phyloP scores from a whole-genome alignment of 1,140 invertebrate genomes.

The Temnothorax curvispinosus region DNA sequence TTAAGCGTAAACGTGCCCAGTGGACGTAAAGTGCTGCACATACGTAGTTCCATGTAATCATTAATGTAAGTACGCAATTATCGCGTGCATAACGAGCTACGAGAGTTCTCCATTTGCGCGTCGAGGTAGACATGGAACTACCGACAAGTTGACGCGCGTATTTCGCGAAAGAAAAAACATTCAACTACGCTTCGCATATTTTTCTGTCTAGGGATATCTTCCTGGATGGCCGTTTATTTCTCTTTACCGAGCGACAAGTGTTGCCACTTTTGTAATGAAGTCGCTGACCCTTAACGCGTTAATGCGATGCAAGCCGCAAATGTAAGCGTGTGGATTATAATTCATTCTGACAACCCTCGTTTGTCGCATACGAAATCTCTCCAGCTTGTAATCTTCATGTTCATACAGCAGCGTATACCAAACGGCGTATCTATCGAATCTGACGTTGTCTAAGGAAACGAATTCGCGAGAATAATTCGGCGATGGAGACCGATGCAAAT shows the following conservation, averaged over 20 bases:
- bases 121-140: constrained; percentile 34
- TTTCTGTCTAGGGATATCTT: constrained; percentile 37
- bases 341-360: constrained; percentile 8
- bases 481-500: neutral
- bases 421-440: neutral
- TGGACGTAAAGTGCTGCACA: constrained; percentile 35
- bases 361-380: constrained; percentile 23
- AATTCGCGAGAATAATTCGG: neutral
- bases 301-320: neutral
- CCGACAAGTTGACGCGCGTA: constrained; percentile 31
- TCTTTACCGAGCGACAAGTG: neutral
- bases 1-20: constrained; percentile 45
- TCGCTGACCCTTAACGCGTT: neutral
- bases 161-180: constrained; percentile 31
- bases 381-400: constrained; percentile 24
- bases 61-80: constrained; percentile 62
- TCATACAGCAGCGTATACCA: neutral
- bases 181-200: neutral
- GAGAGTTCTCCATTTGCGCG: constrained; percentile 56
- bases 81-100: constrained; percentile 59
- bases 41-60: constrained; percentile 53
- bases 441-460: neutral
- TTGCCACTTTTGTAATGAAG: neutral
- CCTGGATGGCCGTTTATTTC: neutral
- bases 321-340: constrained; percentile 1